Evolutionary conservation across 1,140 invertebrate genomes (phyloP).

Genomic region (Drosophila leontia): DNA sequence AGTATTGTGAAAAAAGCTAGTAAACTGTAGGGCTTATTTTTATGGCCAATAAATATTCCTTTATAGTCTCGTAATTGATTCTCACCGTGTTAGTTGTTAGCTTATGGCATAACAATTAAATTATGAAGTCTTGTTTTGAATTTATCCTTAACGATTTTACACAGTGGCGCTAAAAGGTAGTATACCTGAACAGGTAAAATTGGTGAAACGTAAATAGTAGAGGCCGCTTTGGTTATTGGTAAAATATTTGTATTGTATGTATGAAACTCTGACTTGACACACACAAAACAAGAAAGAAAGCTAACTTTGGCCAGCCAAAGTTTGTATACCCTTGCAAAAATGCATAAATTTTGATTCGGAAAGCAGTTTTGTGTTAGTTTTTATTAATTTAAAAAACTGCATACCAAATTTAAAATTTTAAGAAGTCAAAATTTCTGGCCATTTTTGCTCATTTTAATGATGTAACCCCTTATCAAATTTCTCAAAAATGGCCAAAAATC

Average conservation of each 20-base stretch:
- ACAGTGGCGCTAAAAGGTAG: background rate
- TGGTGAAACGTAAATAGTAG: background rate
- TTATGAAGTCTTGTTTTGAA: background rate
- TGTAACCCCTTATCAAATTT: no score
- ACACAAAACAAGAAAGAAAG: no score
- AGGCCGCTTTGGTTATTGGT: background rate
- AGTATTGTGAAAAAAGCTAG: slow-evolving; percentile 39
- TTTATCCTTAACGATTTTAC: background rate
- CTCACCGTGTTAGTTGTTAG: background rate
- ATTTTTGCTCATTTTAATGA: no score
- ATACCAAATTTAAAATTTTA: no score
- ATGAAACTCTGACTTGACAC: background rate
- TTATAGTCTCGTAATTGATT: background rate
- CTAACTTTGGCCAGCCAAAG: no score
- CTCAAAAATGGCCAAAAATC: no score
- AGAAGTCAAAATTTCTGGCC: no score
- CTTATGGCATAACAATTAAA: background rate
- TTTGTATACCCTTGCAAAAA: no score
- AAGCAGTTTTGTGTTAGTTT: no score
- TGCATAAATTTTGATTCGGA: no score
- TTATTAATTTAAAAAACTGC: no score
- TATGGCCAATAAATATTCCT: slow-evolving; percentile 13
- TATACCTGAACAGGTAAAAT: slow-evolving; percentile 2
- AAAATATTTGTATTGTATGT: background rate
- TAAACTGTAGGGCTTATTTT: background rate